Percentiles rank a stretch among this genome's conserved stretches.
These are phyloP conservation scores for Machimus rusticus DNA, from an alignment of 2,888 invertebrate species.

Conservation along the genomic window DNA sequence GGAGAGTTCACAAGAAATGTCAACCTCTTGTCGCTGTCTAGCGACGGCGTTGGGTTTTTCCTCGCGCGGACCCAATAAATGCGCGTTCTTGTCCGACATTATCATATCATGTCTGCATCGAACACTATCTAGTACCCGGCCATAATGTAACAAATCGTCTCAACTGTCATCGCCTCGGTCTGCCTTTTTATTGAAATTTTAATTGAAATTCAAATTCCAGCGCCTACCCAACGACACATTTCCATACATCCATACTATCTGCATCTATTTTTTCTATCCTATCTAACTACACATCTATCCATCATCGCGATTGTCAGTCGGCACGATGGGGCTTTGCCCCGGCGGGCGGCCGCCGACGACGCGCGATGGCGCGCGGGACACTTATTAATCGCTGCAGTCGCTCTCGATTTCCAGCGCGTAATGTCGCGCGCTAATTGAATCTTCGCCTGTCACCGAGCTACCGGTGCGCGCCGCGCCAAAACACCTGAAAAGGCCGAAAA, in stretches of 20 bases:
- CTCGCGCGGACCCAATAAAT: background rate
- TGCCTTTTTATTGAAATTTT: constrained; percentile 24
- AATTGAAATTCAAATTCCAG: constrained; percentile 33
- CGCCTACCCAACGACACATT: background rate
- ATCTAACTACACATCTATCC: background rate
- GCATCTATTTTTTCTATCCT: background rate
- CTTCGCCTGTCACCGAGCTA: background rate
- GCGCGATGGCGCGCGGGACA: background rate
- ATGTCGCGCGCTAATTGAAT: background rate
- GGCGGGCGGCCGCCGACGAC: background rate
- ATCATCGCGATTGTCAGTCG: constrained; percentile 21
- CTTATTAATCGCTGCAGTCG: background rate
- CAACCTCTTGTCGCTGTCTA: background rate
- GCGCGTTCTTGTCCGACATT: constrained; percentile 8
- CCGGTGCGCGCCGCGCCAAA: background rate
- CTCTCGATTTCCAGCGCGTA: background rate
- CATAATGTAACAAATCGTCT: constrained; percentile 31
- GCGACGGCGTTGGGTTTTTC: background rate
- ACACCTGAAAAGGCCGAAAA: background rate
- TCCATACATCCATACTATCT: background rate
- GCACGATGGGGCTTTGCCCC: constrained; percentile 2
- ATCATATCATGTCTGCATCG: constrained; percentile 33
- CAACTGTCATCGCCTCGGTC: constrained; percentile 15
- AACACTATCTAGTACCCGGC: background rate
- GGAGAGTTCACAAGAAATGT: constrained; percentile 21